phyloP scores from a whole-genome alignment of 64 coral and sea anemone species.

The Pocillopora damicornis region DNA sequence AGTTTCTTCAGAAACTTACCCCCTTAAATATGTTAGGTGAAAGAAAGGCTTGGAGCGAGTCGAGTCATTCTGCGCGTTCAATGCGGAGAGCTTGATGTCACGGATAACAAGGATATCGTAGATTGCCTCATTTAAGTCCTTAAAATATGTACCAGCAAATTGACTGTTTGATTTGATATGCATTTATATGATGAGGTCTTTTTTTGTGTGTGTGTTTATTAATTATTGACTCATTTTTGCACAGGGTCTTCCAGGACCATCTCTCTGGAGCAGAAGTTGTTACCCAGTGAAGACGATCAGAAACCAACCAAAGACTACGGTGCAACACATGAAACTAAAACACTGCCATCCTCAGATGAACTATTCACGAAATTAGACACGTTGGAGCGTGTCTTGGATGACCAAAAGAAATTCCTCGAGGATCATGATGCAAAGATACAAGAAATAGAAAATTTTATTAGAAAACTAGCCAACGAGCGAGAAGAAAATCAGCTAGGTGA shows the following conservation, averaged over 20 bases:
- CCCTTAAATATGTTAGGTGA: no score
- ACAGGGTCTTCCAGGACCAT: neutral
- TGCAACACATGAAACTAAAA: neutral
- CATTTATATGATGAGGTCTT: no score
- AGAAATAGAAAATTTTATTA: slow-evolving; percentile 20
- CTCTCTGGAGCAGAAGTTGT: neutral
- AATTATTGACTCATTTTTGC: neutral
- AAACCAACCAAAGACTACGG: slow-evolving; percentile 6
- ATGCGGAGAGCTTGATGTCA: no score
- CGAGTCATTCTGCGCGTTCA: no score
- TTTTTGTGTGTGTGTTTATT: neutral
- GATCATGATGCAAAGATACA: slow-evolving; percentile 21
- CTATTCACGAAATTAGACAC: neutral
- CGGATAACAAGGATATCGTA: no score
- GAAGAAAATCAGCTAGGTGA: neutral
- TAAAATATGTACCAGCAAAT: no score
- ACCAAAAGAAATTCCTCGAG: slow-evolving; percentile 29
- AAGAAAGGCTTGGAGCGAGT: no score
- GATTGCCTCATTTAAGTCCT: no score
- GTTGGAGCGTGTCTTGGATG: slow-evolving; percentile 15
- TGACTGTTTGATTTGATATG: no score
- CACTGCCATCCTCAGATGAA: neutral
- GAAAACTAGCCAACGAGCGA: neutral
- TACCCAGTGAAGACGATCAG: neutral
- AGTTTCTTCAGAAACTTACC: no score